A percentile compares a stretch with the other conserved stretches of the same genome.
These are phyloP conservation scores for Prunella himalayana DNA, from an alignment of 2,113 vertebrate species.

Conservation along the genomic window DNA sequence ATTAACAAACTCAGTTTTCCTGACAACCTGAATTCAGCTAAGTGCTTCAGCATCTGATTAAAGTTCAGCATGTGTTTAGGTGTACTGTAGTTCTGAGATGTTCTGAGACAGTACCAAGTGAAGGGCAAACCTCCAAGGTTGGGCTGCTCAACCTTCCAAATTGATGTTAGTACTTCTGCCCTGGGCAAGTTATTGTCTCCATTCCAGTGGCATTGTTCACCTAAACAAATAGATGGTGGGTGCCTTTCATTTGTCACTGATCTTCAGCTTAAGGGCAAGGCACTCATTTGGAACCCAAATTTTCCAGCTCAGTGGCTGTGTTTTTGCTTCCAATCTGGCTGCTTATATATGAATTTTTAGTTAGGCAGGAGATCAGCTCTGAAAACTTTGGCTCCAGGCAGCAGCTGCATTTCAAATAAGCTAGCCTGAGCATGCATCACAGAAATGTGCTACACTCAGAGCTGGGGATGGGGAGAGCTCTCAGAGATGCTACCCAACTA, in stretches of 20 bases:
- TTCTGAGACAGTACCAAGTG: not conserved
- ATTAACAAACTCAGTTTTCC: not conserved
- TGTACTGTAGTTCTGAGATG: not conserved
- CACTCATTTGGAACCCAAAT: not conserved
- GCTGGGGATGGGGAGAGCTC: not conserved
- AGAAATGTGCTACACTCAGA: not conserved
- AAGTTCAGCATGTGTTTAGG: not conserved
- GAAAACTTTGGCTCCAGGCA: constrained; percentile 15
- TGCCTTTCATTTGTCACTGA: not conserved
- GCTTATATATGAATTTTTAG: not conserved
- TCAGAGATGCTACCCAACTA: not conserved
- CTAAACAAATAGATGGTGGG: not conserved
- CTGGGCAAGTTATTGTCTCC: not conserved
- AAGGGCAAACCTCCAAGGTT: not conserved
- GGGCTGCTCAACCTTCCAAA: not conserved
- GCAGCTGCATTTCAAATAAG: not conserved
- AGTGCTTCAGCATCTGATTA: not conserved
- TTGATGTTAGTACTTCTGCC: not conserved
- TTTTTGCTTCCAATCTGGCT: constrained; percentile 30
- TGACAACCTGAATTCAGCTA: not conserved
- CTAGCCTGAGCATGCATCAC: not conserved
- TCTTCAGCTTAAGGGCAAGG: not conserved
- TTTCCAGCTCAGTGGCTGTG: not conserved
- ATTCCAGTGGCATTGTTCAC: not conserved
- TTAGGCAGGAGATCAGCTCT: not conserved